A percentile compares a stretch with the other conserved stretches of the same genome.
These are phyloP conservation scores for Microctonus brassicae DNA, from an alignment of 2,888 invertebrate genomes.

Conservation along the genomic window DNA sequence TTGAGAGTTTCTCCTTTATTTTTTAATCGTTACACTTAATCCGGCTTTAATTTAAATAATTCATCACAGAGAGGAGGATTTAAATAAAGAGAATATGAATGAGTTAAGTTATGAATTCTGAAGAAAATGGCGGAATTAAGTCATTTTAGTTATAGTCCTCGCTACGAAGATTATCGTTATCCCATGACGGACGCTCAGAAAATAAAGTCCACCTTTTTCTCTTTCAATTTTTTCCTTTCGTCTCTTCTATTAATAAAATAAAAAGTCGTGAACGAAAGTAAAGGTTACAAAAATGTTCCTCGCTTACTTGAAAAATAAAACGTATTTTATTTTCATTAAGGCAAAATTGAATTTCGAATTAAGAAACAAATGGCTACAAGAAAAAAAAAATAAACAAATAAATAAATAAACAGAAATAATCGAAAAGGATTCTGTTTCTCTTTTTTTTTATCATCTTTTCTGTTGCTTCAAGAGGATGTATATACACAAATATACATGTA, in stretches of 20 bases:
- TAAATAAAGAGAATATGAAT: too few species aligned
- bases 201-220: not conserved
- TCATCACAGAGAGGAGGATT: not conserved
- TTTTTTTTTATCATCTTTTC: not conserved
- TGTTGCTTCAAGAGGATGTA: not conserved
- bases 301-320: too few species aligned
- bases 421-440: too few species aligned
- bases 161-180: slow-evolving; percentile 2
- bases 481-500: too few species aligned
- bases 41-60: not conserved
- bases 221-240: not conserved
- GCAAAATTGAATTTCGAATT: not conserved
- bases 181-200: not conserved
- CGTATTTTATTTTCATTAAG: not conserved
- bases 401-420: too few species aligned
- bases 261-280: not conserved
- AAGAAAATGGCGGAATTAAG: too few species aligned
- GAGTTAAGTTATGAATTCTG: too few species aligned
- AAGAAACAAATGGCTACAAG: not conserved
- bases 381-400: too few species aligned
- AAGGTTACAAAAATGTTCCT: not conserved
- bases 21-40: too few species aligned
- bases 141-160: not conserved
- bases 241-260: too few species aligned
- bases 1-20: too few species aligned